Base-by-base conservation (phyloP, 2,113 vertebrate species). In the Nymphicus hollandicus region DNA sequence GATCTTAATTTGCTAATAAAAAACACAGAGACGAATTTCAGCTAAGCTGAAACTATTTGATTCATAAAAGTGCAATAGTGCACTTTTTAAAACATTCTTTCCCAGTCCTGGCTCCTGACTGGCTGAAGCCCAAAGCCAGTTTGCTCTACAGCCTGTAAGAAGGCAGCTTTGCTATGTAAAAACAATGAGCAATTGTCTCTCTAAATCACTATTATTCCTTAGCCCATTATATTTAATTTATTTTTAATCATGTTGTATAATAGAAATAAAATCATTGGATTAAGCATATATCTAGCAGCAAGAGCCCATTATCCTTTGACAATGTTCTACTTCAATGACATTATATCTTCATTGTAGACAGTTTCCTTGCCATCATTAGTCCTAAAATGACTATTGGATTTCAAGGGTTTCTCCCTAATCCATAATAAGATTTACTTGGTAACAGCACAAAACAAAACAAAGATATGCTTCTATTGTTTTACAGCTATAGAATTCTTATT, bases 391-490 rank as follows among this genome's bases (percentile, higher is more conserved):
- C 89, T 96, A 92, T 96, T 97, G 95, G 92, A 97, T 98, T 97
- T 96, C 94, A 97, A 93, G 92, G 93, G 95, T 94, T 97, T 97
- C 92, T 98, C 90, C 94, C 86, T 98, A 97, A 96, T 94, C 88
- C 94, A 91, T 96, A 96, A 95, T 96, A 93, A 96, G 82, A 97
- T 97, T 97, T 97, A 94, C 89, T 94, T 92, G 81, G 96, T 95
- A 97, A 97, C 93, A 94, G 89, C 96, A 97, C 66, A 83, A 95
- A 97, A 96, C 91, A 97, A 98, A 97, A 96, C 96, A 96, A 97
- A 98, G 93, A 93, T 86, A 92, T 55, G 77, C 81, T 90, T 94
- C 87, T 95, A 81, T 93, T 95, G 90, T 96, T 95, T 97, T 81
- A 96, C 37, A 94, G 44, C 50, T 22, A 66, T 43, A 41, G 78